phyloP scores from a whole-genome alignment of 2,888 invertebrate species.

The Ernsta delagoae region DNA sequence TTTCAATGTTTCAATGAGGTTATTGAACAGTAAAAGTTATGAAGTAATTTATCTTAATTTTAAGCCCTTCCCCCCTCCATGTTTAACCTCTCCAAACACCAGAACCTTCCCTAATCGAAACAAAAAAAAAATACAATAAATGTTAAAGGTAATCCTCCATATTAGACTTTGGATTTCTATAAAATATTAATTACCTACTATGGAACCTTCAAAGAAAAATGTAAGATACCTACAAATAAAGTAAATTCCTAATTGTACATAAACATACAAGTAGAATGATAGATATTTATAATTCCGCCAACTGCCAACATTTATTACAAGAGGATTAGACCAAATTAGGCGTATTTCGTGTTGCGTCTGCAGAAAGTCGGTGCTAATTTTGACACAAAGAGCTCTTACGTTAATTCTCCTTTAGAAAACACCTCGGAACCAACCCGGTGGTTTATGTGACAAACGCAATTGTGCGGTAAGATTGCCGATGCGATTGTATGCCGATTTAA shows the following conservation, averaged over 20 bases:
- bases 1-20: not conserved
- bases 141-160: too few species aligned
- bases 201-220: too few species aligned
- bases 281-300: not conserved
- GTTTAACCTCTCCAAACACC: too few species aligned
- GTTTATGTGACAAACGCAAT: slow-evolving; percentile 58
- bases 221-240: too few species aligned
- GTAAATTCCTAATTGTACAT: too few species aligned
- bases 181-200: too few species aligned
- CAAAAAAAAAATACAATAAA: too few species aligned
- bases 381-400: slow-evolving; percentile 38
- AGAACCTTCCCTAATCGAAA: too few species aligned
- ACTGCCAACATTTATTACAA: not conserved
- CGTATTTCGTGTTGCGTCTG: not conserved
- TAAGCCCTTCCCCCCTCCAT: too few species aligned
- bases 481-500: slow-evolving; percentile 56
- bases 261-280: not conserved
- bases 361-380: slow-evolving; percentile 28
- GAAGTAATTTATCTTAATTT: too few species aligned
- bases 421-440: slow-evolving; percentile 47
- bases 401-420: slow-evolving; percentile 53
- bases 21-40: not conserved
- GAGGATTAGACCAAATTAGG: slow-evolving; percentile 1
- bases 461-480: slow-evolving; percentile 47
- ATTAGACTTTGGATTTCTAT: too few species aligned